A percentile compares a stretch with the other conserved stretches of the same genome.
These are phyloP conservation scores for Larimichthys polyactis DNA, from an alignment of 2,113 vertebrate species.

Conservation along the genomic window DNA sequence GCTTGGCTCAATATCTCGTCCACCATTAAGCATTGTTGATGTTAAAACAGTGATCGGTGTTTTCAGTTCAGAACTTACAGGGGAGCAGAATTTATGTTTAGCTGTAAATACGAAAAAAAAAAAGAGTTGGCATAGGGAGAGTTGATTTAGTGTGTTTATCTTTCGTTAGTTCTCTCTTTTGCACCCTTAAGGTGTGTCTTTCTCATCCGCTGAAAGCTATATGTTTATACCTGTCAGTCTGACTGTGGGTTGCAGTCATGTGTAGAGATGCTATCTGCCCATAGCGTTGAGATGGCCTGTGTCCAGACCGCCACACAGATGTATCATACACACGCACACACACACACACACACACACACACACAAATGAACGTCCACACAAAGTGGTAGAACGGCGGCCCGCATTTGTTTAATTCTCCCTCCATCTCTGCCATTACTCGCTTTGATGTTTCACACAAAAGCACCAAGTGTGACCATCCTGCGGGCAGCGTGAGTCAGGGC, in stretches of 20 bases:
- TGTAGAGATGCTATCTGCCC: constrained; percentile 71
- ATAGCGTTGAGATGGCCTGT: constrained; percentile 58
- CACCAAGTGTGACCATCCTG: constrained; percentile 65
- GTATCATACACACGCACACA: constrained; percentile 6
- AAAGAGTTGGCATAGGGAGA: constrained; percentile 1
- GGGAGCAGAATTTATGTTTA: constrained; percentile 36
- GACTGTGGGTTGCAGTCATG: constrained; percentile 75
- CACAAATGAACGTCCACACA: constrained; percentile 5
- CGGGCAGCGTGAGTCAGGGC: constrained; percentile 47
- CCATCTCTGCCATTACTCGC: constrained; percentile 61
- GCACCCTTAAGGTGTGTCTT: constrained; percentile 13
- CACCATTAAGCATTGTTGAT: constrained; percentile 34
- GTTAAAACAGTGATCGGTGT: constrained; percentile 39
- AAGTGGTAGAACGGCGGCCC: constrained; percentile 41
- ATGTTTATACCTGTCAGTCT: constrained; percentile 75
- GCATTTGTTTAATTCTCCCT: constrained; percentile 63
- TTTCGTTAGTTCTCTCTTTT: constrained; percentile 33
- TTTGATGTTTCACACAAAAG: constrained; percentile 70
- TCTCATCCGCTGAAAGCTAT: constrained; percentile 41
- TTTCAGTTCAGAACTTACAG: constrained; percentile 22
- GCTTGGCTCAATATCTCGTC: constrained; percentile 25
- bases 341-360: constrained; percentile 15
- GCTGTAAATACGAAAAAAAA: constrained; percentile 44
- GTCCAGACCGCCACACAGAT: constrained; percentile 63
- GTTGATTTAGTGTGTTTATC: constrained; percentile 58